Percentiles rank a stretch among this genome's conserved stretches.
Conservation (phyloP, 2,113 vertebrate genomes). For the Antigone vipio region DNA sequence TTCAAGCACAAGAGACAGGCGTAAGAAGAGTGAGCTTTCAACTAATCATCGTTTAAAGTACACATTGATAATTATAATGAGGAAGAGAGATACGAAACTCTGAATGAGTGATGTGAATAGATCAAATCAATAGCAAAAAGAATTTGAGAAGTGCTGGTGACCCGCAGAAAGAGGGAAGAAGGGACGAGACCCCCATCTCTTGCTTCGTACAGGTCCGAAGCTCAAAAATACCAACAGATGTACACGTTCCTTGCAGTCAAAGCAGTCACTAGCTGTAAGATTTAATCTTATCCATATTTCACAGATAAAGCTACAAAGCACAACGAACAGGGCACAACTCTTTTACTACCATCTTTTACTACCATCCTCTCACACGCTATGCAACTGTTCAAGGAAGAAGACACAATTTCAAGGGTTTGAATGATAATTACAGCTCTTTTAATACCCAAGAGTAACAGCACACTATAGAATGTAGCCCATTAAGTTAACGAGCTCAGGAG, state of each 20-base stretch:
- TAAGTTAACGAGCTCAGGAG: not conserved
- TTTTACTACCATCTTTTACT: not conserved
- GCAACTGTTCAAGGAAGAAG: not conserved
- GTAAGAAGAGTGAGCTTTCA: not conserved
- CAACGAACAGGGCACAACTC: not conserved
- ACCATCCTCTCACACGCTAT: not conserved
- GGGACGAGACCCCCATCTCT: not conserved
- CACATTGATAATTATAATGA: not conserved
- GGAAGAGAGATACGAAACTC: not conserved
- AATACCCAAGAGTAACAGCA: not conserved
- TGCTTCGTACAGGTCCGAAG: not conserved
- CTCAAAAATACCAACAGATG: not conserved
- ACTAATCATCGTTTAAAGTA: not conserved
- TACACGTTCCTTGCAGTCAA: rapidly evolving
- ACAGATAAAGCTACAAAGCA: not conserved
- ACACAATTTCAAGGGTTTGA: not conserved
- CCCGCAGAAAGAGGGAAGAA: not conserved
- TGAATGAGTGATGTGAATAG: not conserved
- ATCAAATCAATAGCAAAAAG: not conserved
- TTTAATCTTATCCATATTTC: not conserved
- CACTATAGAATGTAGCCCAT: not conserved
- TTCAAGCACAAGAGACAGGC: not conserved
- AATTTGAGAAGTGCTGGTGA: not conserved
- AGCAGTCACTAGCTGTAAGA: not conserved
- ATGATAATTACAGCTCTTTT: not conserved